Evolutionary conservation across 1,140 invertebrate species (phyloP), one percentile per base, ranked within the genome.

Genomic region (Diabrotica virgifera): DNA sequence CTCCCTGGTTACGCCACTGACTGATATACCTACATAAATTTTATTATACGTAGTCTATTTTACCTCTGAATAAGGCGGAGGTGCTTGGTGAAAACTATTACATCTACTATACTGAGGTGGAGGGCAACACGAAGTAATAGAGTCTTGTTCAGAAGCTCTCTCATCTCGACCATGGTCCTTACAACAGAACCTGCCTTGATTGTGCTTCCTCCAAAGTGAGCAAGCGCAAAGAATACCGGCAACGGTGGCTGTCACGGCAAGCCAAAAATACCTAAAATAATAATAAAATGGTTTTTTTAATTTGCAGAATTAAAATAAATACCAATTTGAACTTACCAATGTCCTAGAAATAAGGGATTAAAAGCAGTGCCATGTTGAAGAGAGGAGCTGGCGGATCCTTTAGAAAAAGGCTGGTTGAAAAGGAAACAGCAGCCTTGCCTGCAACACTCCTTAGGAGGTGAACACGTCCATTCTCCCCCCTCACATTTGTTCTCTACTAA

Each of bases 41-140:
- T n/a, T 24, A 24, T 24, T 24, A 24, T n/a, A n/a, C n/a, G 24
- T 24, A 24, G 1, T 2, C 1, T 24, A 24, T 24, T 24, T 24
- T 78, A 92, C 91, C 85, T 93, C 92, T 63, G 88, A 88, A 78
- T 94, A 94, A 0, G 91, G 90, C 62, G 86, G 86, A 40, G 90
- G 86, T 0, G 87, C 84, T 72, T 90, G 89, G 70, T 90, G 87
- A 71, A 92, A 89, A 52, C 89, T 92, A 61, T 87, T 88, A 75
- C 90, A 92, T 71, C 89, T 71, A 70, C 88, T 90, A 72, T 91
- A 92, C 70, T 89, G 87, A 2, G 90, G 90, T 10, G 90, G 90
- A 0, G 87, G 86, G 78, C 89, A 92, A 73, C 87, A 89, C 7
- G 89, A 90, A 38, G 87, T 87, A 6, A 88, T 85, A 0, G 89